phyloP scores from a whole-genome alignment of 2,888 invertebrate genomes.

The Chymomyza fuscimana region DNA sequence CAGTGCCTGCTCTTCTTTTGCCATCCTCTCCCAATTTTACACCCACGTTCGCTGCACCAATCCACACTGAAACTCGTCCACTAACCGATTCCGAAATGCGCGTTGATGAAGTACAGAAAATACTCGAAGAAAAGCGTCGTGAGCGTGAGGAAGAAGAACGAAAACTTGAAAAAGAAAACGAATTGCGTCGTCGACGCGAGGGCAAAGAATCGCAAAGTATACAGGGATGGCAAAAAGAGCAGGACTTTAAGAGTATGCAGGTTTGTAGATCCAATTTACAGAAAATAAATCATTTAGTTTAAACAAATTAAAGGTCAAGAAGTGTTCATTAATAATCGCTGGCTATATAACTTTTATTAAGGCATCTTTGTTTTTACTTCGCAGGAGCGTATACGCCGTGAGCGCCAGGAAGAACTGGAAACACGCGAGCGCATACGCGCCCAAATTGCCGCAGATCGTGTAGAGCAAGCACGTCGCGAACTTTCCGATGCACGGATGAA shows the following conservation, averaged over 20 bases:
- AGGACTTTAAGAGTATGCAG: conserved; percentile 71
- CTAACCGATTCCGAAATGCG: conserved; percentile 26
- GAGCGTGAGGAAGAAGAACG: conserved; percentile 94
- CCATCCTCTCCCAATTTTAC: background rate
- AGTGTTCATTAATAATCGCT: too few species aligned
- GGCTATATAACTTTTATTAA: background rate
- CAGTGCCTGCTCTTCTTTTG: background rate
- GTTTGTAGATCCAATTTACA: conserved; percentile 24
- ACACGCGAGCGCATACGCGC: conserved; percentile 92
- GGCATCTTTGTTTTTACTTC: background rate
- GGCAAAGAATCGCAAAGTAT: conserved; percentile 86
- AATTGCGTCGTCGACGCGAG: conserved; percentile 86
- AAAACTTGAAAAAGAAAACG: conserved; percentile 86
- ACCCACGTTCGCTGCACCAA: background rate
- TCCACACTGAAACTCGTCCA: background rate
- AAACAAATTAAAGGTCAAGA: too few species aligned
- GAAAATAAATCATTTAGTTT: background rate
- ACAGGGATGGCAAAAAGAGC: conserved; percentile 66
- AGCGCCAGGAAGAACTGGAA: conserved; percentile 92
- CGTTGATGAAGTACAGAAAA: conserved; percentile 50
- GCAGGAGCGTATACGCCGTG: conserved; percentile 88
- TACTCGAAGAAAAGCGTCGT: conserved; percentile 82
- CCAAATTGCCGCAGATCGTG: conserved; percentile 95
- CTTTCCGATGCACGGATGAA: conserved; percentile 58
- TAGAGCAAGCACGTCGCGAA: conserved; percentile 85